Evolutionary conservation across 1,140 invertebrate species (phyloP).

Genomic region (Drosophila asahinai): DNA sequence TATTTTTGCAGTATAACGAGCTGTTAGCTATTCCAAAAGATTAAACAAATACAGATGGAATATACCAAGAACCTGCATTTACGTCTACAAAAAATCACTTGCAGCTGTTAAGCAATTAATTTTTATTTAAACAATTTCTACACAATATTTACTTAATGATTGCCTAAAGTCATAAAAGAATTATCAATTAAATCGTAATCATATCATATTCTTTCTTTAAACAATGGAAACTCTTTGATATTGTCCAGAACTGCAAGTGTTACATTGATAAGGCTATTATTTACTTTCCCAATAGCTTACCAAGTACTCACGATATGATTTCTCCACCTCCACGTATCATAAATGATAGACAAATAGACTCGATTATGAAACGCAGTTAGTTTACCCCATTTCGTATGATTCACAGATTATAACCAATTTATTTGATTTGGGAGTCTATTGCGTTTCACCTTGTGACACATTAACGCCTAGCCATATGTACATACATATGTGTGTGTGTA

Average conservation of each 20-base stretch:
- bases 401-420: slow-evolving; percentile 38
- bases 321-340: slow-evolving; percentile 1
- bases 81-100: not conserved
- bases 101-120: not conserved
- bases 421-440: slow-evolving; percentile 39
- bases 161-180: not conserved
- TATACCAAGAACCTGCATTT: not conserved
- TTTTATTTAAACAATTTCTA: not conserved
- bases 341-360: slow-evolving; percentile 25
- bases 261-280: slow-evolving; percentile 3
- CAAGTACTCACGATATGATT: slow-evolving; percentile 6
- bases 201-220: not conserved
- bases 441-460: slow-evolving; percentile 45
- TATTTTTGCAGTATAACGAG: not conserved
- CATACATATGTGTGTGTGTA: not conserved
- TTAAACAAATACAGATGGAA: not conserved
- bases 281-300: slow-evolving; percentile 12
- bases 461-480: not conserved
- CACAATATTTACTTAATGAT: not conserved
- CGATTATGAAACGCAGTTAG: slow-evolving; percentile 30
- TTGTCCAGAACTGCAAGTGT: not conserved
- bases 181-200: not conserved
- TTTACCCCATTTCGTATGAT: slow-evolving; percentile 32
- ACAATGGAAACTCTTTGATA: slow-evolving; percentile 12
- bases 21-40: not conserved